Evolutionary conservation across 1,140 invertebrate genomes (phyloP).

Genomic region (Drosophila simulans): DNA sequence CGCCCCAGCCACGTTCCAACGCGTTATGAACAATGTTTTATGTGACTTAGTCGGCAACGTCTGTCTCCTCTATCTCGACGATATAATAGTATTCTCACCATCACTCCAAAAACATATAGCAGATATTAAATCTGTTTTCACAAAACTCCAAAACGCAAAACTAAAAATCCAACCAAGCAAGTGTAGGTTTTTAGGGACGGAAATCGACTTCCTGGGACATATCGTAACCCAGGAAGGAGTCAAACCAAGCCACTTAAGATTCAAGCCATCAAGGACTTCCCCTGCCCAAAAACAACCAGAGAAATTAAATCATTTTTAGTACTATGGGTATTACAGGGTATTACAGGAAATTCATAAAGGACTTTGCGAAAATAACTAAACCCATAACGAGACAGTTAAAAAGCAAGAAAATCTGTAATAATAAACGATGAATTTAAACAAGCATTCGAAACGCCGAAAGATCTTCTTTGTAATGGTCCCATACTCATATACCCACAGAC

Average conservation of each 20-base stretch:
- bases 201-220: conserved; percentile 8
- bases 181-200: conserved; percentile 1
- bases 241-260: not conserved
- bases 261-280: not conserved
- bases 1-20: not conserved
- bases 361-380: not conserved
- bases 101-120: conserved; percentile 2
- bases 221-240: not conserved
- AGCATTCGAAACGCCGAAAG: too few species aligned
- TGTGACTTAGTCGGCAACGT: not conserved
- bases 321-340: not conserved
- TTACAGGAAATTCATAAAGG: not conserved
- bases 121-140: conserved; percentile 23
- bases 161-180: conserved; percentile 23
- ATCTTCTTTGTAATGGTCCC: too few species aligned
- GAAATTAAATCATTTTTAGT: not conserved
- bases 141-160: conserved; percentile 16
- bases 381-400: not conserved
- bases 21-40: not conserved
- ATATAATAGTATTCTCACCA: not conserved
- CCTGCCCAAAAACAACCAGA: not conserved
- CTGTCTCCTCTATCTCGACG: not conserved
- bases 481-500: too few species aligned
- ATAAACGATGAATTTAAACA: too few species aligned
- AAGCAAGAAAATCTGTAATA: not conserved